Base-by-base conservation (phyloP, 2,888 invertebrate species). In the Argyresthia albistria region DNA sequence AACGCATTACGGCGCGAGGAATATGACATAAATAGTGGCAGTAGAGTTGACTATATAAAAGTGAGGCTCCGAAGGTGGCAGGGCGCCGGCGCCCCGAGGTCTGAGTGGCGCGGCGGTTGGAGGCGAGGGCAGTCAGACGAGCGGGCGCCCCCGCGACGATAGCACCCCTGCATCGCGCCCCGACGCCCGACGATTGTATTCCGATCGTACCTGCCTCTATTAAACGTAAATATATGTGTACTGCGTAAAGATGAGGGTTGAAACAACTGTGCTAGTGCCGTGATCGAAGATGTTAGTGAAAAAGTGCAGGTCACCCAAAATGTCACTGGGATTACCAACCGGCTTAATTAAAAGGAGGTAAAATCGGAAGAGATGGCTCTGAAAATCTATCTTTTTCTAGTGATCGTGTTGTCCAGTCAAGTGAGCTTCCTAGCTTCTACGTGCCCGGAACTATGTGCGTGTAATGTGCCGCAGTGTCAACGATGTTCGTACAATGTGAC, bases 31-130 rank as follows among this genome's bases (percentile, higher is more conserved):
- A 83, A 82, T 83, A 83, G 82, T 81, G 77, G 76, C 76, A 76
- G 78, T 72, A 79, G 84, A 86, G 80, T 84, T 75, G 81, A 84
- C 81, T 86, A 80, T 82, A 83, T 84, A 84, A 84, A 84, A 86
- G 80, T 83, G 80, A 76, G 80, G 74, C 69, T 79, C 76, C 70
- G 72, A 73, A 69, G 79, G 76, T 77, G 70, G 65, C 65, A 59
- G 79, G 62, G 84, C 86, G 86, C 84, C 83, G 84, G 84, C 84
- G 86, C 25, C 25, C 25, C 84, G 73, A 54, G 58, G 69, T 9
- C 39, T 9, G 39, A n/a, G 39, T n/a, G 39, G 39, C 39, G 39
- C 39, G 39, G 39, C 45, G 39, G 39, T 1, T 9, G 3, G 10
- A n/a, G 39, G 69, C 76, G 70, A 68, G 14, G 71, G 64, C 48